phyloP scores from a whole-genome alignment of 1,140 invertebrate genomes.

The Scaptomyza pallida region DNA sequence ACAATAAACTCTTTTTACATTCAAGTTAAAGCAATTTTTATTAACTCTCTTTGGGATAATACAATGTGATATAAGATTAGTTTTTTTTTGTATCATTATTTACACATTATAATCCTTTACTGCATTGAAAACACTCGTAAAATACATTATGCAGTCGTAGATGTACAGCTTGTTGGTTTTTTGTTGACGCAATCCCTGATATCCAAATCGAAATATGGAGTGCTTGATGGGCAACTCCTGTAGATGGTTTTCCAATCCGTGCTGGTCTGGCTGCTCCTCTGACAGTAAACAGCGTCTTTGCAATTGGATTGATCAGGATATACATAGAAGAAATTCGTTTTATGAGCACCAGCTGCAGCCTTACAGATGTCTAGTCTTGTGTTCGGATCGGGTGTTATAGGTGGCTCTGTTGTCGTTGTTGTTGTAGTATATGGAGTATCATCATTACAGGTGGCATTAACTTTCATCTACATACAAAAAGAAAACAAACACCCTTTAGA shows the following conservation, averaged over 20 bases:
- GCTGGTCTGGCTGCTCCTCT: conserved; percentile 1
- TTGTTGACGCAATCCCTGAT: conserved; percentile 2
- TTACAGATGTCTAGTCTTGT: conserved; percentile 10
- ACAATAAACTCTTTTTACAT: too few relatives aligned
- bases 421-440: conserved; percentile 25
- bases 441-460: conserved; percentile 23
- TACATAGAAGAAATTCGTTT: conserved; percentile 31
- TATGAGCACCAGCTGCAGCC: background rate
- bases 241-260: background rate
- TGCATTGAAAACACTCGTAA: too few relatives aligned
- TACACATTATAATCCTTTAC: too few relatives aligned
- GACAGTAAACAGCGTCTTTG: conserved; percentile 28
- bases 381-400: conserved; percentile 21
- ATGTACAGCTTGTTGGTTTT: conserved; percentile 8
- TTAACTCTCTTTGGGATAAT: too few relatives aligned
- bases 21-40: too few relatives aligned
- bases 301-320: conserved; percentile 26
- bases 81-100: too few relatives aligned
- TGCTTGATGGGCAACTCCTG: conserved; percentile 5
- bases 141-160: too few relatives aligned
- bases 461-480: background rate
- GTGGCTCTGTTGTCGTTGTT: conserved; percentile 25
- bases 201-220: conserved; percentile 20
- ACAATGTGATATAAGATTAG: too few relatives aligned
- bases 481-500: background rate